Conservation (phyloP, 2,888 invertebrate species). For the Sarcophaga caerulescens region DNA sequence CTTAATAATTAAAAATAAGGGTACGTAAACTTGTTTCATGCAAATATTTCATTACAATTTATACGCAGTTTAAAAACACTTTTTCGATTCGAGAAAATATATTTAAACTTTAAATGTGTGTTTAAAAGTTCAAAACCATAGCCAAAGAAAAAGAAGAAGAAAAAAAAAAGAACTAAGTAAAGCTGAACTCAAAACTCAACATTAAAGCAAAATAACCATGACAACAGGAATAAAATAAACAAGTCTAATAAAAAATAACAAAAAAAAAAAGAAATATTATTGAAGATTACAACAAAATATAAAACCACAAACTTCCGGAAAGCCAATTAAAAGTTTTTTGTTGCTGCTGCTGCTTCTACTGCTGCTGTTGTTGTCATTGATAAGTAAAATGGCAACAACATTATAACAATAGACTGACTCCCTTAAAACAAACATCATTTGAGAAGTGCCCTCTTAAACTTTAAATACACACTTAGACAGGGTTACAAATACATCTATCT, state of each 20-base stretch:
- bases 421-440: not conserved
- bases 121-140: no score
- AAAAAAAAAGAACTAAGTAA: no score
- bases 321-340: conserved; percentile 56
- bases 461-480: not conserved
- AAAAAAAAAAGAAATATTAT: conserved; percentile 26
- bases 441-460: not conserved
- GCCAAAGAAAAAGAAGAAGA: no score
- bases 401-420: not conserved
- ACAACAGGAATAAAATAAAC: conserved; percentile 8
- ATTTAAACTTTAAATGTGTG: no score
- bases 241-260: not conserved
- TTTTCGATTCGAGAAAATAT: no score
- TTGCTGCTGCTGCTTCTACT: no score
- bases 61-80: no score
- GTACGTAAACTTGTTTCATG: no score
- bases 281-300: conserved; percentile 31
- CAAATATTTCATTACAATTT: no score
- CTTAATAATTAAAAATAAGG: no score
- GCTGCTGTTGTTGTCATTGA: conserved; percentile 32
- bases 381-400: not conserved
- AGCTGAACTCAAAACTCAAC: no score
- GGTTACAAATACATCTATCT: not conserved
- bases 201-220: not conserved
- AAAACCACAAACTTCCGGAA: conserved; percentile 50